A percentile compares a stretch with the other conserved stretches of the same genome.
These are phyloP conservation scores for Amazona guildingii DNA, from an alignment of 2,113 vertebrate genomes.

Conservation along the genomic window DNA sequence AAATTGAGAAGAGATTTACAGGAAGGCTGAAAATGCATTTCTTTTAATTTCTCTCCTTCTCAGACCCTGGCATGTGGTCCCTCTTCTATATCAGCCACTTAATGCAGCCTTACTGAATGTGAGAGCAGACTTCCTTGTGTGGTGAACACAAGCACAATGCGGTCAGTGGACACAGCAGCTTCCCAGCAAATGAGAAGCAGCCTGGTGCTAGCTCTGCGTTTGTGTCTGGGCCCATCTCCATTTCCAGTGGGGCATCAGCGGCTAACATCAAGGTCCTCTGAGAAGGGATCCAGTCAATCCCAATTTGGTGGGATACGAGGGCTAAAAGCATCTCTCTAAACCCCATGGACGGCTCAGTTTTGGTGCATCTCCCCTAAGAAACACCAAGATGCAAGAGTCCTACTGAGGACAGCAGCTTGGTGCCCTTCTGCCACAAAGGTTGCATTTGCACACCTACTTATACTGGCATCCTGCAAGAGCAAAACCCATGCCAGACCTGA, in stretches of 20 bases:
- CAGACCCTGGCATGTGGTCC: neutral
- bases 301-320: neutral
- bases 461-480: neutral
- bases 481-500: rapidly evolving
- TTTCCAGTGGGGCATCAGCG: neutral
- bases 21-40: neutral
- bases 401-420: neutral
- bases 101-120: neutral
- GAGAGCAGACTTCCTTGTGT: neutral
- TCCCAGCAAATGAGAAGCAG: neutral
- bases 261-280: neutral
- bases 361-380: neutral
- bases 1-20: neutral
- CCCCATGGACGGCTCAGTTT: neutral
- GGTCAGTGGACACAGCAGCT: neutral
- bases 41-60: neutral
- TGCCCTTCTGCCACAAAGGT: neutral
- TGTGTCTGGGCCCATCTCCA: neutral
- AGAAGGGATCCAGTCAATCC: neutral
- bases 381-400: neutral
- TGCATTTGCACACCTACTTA: rapidly evolving
- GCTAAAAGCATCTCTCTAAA: neutral
- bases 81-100: neutral
- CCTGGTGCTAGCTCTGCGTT: neutral
- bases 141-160: neutral